Percentiles rank a stretch among this genome's conserved stretches.
These are phyloP conservation scores for Dipus sagitta DNA, from an alignment of 2,797 vertebrate genomes.

Conservation along the genomic window DNA sequence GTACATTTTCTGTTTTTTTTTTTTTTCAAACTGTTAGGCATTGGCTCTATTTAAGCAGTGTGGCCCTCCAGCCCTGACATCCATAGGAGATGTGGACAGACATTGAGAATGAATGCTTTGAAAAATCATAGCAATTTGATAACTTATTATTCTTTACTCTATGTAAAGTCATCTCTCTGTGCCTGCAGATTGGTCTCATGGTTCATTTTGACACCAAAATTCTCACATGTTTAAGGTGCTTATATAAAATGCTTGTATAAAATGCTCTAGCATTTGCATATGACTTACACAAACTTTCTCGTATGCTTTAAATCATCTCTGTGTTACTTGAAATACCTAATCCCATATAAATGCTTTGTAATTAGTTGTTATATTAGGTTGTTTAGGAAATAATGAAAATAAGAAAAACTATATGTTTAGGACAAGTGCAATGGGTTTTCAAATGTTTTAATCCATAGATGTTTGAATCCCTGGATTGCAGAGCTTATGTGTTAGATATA, in stretches of 20 bases:
- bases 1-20: background rate
- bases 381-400: background rate
- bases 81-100: background rate
- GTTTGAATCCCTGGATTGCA: background rate
- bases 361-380: background rate
- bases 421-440: background rate
- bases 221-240: background rate
- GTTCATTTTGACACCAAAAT: background rate
- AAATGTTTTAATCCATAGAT: background rate
- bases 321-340: background rate
- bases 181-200: background rate
- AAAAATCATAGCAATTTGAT: conserved; percentile 5
- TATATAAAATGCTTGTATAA: background rate
- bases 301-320: background rate
- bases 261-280: background rate
- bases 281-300: background rate
- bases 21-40: background rate
- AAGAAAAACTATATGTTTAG: background rate
- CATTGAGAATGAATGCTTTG: conserved; percentile 24
- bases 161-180: background rate
- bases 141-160: background rate
- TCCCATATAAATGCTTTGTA: background rate
- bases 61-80: background rate
- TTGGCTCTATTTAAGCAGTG: background rate
- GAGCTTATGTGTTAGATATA: background rate